These are phyloP conservation scores for Lemur catta DNA, from an alignment of 2,797 vertebrate species.

Conservation along the genomic window DNA sequence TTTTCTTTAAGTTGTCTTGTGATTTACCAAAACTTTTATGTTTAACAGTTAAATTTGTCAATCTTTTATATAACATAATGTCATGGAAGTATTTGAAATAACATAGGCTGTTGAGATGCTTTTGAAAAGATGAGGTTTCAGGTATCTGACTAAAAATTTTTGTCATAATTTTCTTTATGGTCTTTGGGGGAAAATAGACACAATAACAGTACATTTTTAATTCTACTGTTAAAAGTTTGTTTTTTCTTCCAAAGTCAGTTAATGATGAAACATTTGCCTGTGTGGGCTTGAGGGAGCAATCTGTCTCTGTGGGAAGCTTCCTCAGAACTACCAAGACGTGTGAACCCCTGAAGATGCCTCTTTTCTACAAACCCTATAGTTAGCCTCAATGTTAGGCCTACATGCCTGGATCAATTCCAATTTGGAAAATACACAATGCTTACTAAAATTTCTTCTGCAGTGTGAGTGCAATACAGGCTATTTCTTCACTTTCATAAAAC, in stretches of 20 bases:
- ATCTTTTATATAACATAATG: neutral
- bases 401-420: slow-evolving; percentile 45
- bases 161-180: neutral
- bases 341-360: slow-evolving; percentile 66
- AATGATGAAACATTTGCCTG: slow-evolving; percentile 80
- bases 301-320: slow-evolving; percentile 78
- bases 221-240: slow-evolving; percentile 76
- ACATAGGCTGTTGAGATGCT: neutral
- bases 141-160: slow-evolving; percentile 11
- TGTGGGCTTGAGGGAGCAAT: slow-evolving; percentile 78
- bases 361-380: slow-evolving; percentile 48
- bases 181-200: neutral
- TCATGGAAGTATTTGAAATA: slow-evolving; percentile 4
- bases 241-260: slow-evolving; percentile 74
- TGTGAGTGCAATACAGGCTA: neutral
- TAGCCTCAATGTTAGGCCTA: neutral
- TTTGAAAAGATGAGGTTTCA: slow-evolving; percentile 35
- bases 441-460: slow-evolving; percentile 11
- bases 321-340: slow-evolving; percentile 65
- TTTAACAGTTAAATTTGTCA: neutral
- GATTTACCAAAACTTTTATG: neutral
- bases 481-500: slow-evolving; percentile 29
- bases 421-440: slow-evolving; percentile 15
- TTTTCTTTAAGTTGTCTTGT: neutral
- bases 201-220: slow-evolving; percentile 69